phyloP scores from a whole-genome alignment of 2,797 vertebrate species.

The Oreochromis mossambicus region DNA sequence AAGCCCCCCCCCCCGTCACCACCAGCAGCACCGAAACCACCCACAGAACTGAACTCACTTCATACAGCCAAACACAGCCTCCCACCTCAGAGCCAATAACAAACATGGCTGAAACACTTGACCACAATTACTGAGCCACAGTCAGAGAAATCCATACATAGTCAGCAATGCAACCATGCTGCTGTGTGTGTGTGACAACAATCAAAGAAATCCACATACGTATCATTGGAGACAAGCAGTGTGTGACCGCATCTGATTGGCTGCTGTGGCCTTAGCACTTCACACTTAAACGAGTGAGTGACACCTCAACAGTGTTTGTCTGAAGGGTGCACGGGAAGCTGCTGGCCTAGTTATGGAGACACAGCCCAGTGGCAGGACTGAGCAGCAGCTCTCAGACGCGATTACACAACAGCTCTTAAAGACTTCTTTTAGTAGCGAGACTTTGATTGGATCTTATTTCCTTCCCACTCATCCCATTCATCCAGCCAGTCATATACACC shows the following conservation, averaged over 20 bases:
- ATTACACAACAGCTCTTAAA: conserved; percentile 72
- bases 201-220: conserved; percentile 17
- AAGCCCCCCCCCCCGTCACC: neutral
- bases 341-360: conserved; percentile 48
- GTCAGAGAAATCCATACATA: conserved; percentile 38
- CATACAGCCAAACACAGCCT: conserved; percentile 43
- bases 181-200: neutral
- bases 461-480: conserved; percentile 42
- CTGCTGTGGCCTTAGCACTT: neutral
- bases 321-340: conserved; percentile 25
- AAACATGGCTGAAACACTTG: conserved; percentile 56
- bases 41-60: conserved; percentile 52
- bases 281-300: neutral
- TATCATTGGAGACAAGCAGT: neutral
- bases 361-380: conserved; percentile 18
- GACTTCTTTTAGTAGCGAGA: conserved; percentile 62
- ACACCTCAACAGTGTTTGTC: conserved; percentile 6
- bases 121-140: conserved; percentile 50
- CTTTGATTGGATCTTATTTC: conserved; percentile 55
- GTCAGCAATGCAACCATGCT: conserved; percentile 12
- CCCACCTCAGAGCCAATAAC: conserved; percentile 54
- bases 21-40: conserved; percentile 16
- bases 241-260: neutral
- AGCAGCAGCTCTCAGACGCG: conserved; percentile 57
- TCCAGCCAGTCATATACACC: neutral